Conservation (phyloP, 2,113 vertebrate genomes). For the Syrrhaptes paradoxus region DNA sequence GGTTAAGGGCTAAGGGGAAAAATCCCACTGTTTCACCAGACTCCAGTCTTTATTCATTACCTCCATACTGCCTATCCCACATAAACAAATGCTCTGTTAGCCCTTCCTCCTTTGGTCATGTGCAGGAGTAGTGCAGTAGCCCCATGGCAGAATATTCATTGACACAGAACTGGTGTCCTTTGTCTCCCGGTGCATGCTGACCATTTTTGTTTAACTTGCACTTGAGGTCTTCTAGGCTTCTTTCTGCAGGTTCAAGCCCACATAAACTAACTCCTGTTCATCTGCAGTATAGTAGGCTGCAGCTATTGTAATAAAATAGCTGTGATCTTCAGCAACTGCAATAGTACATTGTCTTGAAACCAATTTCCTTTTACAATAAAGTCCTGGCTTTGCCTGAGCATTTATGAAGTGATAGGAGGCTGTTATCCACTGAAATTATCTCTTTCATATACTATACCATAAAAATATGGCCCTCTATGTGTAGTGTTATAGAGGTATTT, state of each 20-base stretch:
- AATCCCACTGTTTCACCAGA: not conserved
- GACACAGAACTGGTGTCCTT: not conserved
- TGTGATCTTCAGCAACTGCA: constrained; percentile 51
- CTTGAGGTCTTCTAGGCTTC: not conserved
- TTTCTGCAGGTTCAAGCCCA: not conserved
- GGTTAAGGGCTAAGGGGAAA: not conserved
- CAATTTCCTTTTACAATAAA: constrained; percentile 68
- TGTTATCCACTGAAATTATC: constrained; percentile 38
- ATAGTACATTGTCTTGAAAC: constrained; percentile 27
- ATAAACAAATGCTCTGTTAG: rapidly evolving
- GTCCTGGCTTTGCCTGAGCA: constrained; percentile 17
- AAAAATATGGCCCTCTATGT: constrained; percentile 38
- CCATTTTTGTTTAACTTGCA: not conserved
- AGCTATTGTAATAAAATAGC: constrained; percentile 24
- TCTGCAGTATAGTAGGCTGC: not conserved
- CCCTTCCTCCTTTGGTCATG: not conserved
- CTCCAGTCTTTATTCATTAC: not conserved
- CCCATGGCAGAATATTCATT: not conserved
- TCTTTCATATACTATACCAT: constrained; percentile 44
- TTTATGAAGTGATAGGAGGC: constrained; percentile 58
- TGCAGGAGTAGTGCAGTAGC: not conserved
- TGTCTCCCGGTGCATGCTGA: rapidly evolving
- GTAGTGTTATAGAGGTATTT: constrained; percentile 34
- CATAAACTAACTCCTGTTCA: not conserved
- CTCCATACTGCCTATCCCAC: not conserved